Evolutionary conservation across 2,888 invertebrate genomes (phyloP).

Genomic region (Nephrotoma flavescens): DNA sequence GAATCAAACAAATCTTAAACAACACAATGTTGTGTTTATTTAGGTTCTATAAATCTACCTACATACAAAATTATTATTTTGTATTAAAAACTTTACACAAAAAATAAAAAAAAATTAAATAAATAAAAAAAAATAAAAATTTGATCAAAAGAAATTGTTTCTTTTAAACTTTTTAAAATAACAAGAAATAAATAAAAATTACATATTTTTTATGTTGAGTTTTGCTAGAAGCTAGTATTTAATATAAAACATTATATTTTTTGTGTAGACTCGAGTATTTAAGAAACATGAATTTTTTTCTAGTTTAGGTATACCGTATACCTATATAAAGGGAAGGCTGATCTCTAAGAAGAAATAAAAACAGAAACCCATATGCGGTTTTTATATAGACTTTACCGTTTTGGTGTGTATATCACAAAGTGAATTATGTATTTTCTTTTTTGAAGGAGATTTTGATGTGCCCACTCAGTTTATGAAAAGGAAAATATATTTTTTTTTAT

Average conservation of each 20-base stretch:
- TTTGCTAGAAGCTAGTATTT: neutral
- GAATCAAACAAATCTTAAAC: neutral
- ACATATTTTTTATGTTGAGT: neutral
- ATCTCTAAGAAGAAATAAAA: neutral
- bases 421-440: neutral
- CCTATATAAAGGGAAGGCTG: neutral
- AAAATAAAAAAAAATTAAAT: neutral
- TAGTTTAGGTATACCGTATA: neutral
- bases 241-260: neutral
- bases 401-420: neutral
- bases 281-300: neutral
- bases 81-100: too few species aligned
- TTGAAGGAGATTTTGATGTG: neutral
- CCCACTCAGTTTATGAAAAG: neutral
- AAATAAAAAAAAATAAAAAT: neutral
- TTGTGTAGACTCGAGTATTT: neutral
- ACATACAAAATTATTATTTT: neutral
- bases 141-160: neutral
- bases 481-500: neutral
- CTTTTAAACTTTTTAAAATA: neutral
- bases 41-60: neutral
- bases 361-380: neutral
- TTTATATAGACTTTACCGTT: neutral
- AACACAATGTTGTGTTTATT: neutral
- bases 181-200: neutral